phyloP scores from a whole-genome alignment of 2,888 invertebrate species.

The Augiades crinisus region DNA sequence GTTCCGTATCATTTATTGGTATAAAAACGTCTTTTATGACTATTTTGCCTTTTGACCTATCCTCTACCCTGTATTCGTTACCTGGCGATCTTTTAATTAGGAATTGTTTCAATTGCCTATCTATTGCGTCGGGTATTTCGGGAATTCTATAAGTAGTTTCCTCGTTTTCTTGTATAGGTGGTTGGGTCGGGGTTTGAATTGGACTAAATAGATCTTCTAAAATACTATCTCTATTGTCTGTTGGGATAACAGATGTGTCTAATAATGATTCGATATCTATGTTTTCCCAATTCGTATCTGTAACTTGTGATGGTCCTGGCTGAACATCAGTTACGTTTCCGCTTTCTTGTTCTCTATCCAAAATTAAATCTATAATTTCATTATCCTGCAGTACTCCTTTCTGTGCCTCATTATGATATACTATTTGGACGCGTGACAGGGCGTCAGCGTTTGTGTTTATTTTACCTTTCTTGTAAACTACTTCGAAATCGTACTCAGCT shows the following conservation, averaged over 20 bases:
- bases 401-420: too few species aligned
- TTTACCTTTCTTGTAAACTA: slow-evolving; percentile 38
- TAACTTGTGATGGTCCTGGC: too few species aligned
- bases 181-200: too few species aligned
- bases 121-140: slow-evolving; percentile 22
- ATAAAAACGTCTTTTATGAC: too few species aligned
- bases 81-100: slow-evolving; percentile 19
- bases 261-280: too few species aligned
- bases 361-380: background rate
- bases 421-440: slow-evolving; percentile 31
- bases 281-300: too few species aligned
- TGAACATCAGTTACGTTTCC: too few species aligned
- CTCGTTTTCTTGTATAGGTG: background rate
- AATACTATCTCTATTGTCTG: too few species aligned
- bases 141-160: slow-evolving; percentile 13
- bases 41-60: too few species aligned
- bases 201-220: background rate
- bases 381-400: too few species aligned
- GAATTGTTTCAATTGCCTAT: slow-evolving; percentile 29
- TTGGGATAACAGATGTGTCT: too few species aligned
- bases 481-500: slow-evolving; percentile 38
- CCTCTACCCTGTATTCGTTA: slow-evolving; percentile 19
- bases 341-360: background rate
- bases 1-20: too few species aligned
- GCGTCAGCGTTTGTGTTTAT: slow-evolving; percentile 39